Conservation (phyloP, 1,140 invertebrate species). For the Hylaeus volcanicus region DNA sequence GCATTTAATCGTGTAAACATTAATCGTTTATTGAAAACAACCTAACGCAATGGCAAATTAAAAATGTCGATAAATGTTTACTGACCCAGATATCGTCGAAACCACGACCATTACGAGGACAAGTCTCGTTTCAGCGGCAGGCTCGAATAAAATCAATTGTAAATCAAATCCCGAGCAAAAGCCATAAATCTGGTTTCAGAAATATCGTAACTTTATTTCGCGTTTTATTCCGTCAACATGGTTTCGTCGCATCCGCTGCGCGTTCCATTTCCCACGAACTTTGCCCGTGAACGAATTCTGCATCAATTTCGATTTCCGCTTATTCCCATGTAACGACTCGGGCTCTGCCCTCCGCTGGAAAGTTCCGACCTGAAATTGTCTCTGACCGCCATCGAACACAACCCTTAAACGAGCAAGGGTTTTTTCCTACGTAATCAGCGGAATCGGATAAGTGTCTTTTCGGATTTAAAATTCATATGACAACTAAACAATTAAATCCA, state of each 20-base stretch:
- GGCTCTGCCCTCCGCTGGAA: conserved; percentile 1
- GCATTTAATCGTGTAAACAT: too few relatives aligned
- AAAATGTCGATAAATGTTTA: conserved; percentile 3
- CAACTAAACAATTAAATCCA: too few relatives aligned
- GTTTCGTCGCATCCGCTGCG: conserved; percentile 24
- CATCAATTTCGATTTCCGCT: conserved; percentile 51
- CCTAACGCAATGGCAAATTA: neutral
- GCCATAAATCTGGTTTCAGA: conserved; percentile 29
- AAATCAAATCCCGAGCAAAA: conserved; percentile 31
- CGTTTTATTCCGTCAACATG: conserved; percentile 49
- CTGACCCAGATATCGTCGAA: neutral
- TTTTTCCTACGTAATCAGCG: too few relatives aligned
- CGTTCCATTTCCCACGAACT: conserved; percentile 39
- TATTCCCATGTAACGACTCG: conserved; percentile 42
- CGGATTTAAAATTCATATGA: too few relatives aligned
- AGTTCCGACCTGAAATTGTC: conserved; percentile 44
- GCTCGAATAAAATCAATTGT: conserved; percentile 44
- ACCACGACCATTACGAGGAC: conserved; percentile 9
- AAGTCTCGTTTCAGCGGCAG: neutral
- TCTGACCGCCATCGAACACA: conserved; percentile 38
- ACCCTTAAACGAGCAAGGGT: neutral
- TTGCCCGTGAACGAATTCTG: conserved; percentile 39
- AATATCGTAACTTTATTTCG: conserved; percentile 38
- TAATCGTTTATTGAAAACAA: neutral
- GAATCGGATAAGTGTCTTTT: too few relatives aligned